Evolutionary conservation across 1,140 invertebrate genomes (phyloP).

Genomic region (Drosophila kurseongensis): DNA sequence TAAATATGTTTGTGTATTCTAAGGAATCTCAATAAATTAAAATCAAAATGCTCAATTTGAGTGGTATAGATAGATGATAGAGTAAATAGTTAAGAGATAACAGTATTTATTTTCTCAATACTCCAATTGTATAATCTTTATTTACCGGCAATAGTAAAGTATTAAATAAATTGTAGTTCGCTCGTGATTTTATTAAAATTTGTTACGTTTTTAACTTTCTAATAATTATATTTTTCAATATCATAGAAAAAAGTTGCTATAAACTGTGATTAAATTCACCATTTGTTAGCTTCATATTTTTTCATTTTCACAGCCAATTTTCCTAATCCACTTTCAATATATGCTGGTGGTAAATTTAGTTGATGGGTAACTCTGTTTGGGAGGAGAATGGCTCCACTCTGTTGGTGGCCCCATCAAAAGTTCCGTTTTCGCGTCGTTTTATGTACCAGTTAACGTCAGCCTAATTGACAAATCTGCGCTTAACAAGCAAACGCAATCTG

Average conservation of each 20-base stretch:
- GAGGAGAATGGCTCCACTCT: neutral
- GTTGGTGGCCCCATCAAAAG: slow-evolving; percentile 13
- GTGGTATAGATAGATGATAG: too few relatives aligned
- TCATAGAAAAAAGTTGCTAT: neutral
- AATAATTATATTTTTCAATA: neutral
- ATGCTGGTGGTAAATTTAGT: neutral
- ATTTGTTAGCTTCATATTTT: neutral
- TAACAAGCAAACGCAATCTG: slow-evolving; percentile 69
- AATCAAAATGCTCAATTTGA: too few relatives aligned
- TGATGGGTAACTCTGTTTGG: slow-evolving; percentile 26
- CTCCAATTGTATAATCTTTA: too few relatives aligned
- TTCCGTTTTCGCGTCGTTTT: slow-evolving; percentile 32
- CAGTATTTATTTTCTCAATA: too few relatives aligned
- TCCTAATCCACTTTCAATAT: slow-evolving; percentile 4
- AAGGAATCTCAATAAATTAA: too few relatives aligned
- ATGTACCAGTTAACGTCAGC: slow-evolving; percentile 60
- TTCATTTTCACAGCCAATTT: slow-evolving; percentile 18
- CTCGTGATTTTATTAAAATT: too few relatives aligned
- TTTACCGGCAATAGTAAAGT: too few relatives aligned
- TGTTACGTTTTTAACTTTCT: neutral
- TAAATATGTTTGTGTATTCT: too few relatives aligned
- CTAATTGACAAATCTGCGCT: slow-evolving; percentile 78
- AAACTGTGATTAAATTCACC: neutral
- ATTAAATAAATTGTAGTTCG: too few relatives aligned
- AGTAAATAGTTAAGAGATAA: too few relatives aligned